Base-by-base conservation (phyloP, 2,888 invertebrate genomes). In the Mongoloraphidia duomilia region DNA sequence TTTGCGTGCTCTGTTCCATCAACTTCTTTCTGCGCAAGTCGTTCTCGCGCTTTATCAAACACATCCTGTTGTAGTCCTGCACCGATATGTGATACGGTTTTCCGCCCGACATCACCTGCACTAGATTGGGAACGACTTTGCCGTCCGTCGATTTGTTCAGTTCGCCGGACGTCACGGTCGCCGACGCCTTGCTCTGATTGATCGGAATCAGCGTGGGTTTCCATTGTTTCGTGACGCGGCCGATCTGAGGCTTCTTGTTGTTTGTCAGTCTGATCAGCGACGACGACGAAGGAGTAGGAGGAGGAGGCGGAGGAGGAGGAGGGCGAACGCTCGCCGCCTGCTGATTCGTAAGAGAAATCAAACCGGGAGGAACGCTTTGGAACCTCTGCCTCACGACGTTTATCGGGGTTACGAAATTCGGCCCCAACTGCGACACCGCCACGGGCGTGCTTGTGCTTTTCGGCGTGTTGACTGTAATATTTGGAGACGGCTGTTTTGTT, bases 61-160 rank as follows among this genome's bases (percentile, higher is more conserved):
- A 83, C 83, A 84, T 83, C 55, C 84, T 82, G 65, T 84, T 85
- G 66, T 84, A 85, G 60, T 87, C 86, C 45, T 82, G 79, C 36
- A 86, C 74, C 3, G 84, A 84, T 57, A 87, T 80, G 62, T 85
- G 83, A 65, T 82, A 85, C 0, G 85, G 80, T 59, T 82, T 82
- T n/a, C 85, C 85, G 1, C 83, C 80, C 0, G 84, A 81, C 61
- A 82, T 79, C 1, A 83, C 82, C 59, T 84, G 82, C n/a, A 84
- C 80, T 17, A 82, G 67, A 49, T 79, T 79, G 4, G 78, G 78
- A 54, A 79, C 64, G 40, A 70, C 70, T 45, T 75, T 72, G 0
- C 74, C 79, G 60, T 76, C 78, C 0, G 73, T 80, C 55, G 40
- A 17, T 35, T 74, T 67, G 57, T 76, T 77, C 0, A 75, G 68